Percentiles rank a stretch among this genome's conserved stretches.
These are phyloP conservation scores for Mylabris sibirica DNA, from an alignment of 2,888 invertebrate species.

Conservation along the genomic window DNA sequence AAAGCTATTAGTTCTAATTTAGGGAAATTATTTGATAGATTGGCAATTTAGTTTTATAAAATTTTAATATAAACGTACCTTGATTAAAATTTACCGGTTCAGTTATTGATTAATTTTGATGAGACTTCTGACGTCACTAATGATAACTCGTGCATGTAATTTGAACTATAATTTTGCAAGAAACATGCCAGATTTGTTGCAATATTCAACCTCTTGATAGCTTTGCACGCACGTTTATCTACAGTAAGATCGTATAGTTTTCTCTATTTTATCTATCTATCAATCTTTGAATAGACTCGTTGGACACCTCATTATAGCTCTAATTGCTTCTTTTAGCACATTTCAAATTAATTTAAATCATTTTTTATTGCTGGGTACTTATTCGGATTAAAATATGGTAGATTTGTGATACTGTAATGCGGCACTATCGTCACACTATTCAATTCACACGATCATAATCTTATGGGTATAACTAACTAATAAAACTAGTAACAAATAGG, in stretches of 20 bases:
- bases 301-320: background rate
- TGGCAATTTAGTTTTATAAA: background rate
- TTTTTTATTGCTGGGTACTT: background rate
- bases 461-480: too few relatives aligned
- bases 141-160: slow-evolving; percentile 9
- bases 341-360: background rate
- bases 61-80: background rate
- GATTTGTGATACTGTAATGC: background rate
- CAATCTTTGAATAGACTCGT: background rate
- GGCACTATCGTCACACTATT: background rate
- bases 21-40: background rate
- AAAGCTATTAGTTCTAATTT: background rate
- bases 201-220: background rate
- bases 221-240: background rate
- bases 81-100: background rate
- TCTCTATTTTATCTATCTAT: background rate
- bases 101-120: slow-evolving; percentile 11
- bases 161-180: background rate
- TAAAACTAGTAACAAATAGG: too few relatives aligned
- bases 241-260: background rate
- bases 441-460: background rate
- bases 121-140: slow-evolving; percentile 1
- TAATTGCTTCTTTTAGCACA: background rate
- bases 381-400: background rate
- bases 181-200: slow-evolving; percentile 9